Conservation (phyloP, 30 jellyfish, hydroid and myxozoan genomes). For the Nemopilema nomurai region DNA sequence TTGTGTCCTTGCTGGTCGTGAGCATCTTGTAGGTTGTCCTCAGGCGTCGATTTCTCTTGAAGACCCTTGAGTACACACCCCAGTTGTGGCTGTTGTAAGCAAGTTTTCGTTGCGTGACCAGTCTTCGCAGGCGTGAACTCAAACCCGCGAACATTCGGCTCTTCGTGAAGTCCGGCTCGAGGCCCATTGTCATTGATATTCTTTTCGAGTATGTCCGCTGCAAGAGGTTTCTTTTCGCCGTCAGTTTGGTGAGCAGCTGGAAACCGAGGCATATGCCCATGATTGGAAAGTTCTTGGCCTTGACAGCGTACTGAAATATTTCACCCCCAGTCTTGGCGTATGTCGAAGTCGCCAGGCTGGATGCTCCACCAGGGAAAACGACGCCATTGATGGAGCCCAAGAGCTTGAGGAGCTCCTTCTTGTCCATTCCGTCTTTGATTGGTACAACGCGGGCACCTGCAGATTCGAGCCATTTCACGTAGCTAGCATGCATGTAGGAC, state of each 20-base stretch:
- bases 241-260: conserved; percentile 23
- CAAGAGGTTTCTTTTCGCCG: conserved; percentile 17
- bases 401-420: conserved; percentile 6
- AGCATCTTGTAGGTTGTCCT: conserved; percentile 39
- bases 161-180: neutral
- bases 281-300: conserved; percentile 39
- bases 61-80: conserved; percentile 49
- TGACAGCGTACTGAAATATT: conserved; percentile 32
- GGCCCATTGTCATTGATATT: conserved; percentile 17
- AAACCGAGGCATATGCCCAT: conserved; percentile 62
- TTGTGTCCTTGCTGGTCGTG: conserved; percentile 52
- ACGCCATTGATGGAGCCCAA: conserved; percentile 46
- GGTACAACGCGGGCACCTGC: conserved; percentile 60
- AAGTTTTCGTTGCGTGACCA: conserved; percentile 4
- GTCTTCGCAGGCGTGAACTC: conserved; percentile 1
- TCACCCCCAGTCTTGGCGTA: conserved; percentile 49
- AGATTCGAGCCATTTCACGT: conserved; percentile 56
- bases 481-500: conserved; percentile 43
- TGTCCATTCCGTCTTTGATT: conserved; percentile 19
- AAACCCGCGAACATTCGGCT: conserved; percentile 28
- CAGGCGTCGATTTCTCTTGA: conserved; percentile 11
- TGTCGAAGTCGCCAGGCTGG: conserved; percentile 27
- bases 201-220: conserved; percentile 37
- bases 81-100: conserved; percentile 60
- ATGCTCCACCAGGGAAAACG: conserved; percentile 52